These are phyloP conservation scores for Tokudaia muenninki DNA, from an alignment of 2,797 vertebrate genomes.

Conservation along the genomic window DNA sequence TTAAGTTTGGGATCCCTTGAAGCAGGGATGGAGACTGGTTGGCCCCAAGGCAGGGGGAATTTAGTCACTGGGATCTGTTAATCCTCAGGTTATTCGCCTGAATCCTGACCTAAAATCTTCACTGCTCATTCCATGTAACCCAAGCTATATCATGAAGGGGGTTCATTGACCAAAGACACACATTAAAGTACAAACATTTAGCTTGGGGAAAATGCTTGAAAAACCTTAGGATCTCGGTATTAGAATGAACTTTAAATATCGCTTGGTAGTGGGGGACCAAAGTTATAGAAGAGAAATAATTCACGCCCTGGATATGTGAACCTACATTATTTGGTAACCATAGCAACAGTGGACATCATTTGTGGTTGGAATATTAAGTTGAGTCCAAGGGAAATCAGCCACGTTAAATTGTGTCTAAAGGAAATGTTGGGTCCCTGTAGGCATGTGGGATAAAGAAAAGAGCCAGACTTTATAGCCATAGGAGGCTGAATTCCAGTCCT, in stretches of 20 bases:
- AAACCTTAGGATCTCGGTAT: not conserved
- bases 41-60: too few relatives aligned
- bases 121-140: not conserved
- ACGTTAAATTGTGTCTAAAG: not conserved
- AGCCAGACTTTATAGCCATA: not conserved
- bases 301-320: rapidly evolving
- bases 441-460: not conserved
- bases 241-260: not conserved
- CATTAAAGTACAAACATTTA: not conserved
- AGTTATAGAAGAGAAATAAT: not conserved
- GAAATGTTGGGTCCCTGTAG: not conserved
- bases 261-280: not conserved
- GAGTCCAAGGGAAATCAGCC: not conserved
- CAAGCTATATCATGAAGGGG: not conserved
- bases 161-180: not conserved
- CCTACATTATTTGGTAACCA: not conserved
- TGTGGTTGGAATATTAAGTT: not conserved
- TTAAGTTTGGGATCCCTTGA: not conserved
- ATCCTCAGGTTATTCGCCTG: too few relatives aligned
- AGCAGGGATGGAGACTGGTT: not conserved
- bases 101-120: not conserved
- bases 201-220: not conserved
- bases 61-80: not conserved
- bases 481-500: too few relatives aligned
- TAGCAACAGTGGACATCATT: too few relatives aligned